Evolutionary conservation across 2,113 vertebrate species (phyloP).

Genomic region (Prinia subflava): DNA sequence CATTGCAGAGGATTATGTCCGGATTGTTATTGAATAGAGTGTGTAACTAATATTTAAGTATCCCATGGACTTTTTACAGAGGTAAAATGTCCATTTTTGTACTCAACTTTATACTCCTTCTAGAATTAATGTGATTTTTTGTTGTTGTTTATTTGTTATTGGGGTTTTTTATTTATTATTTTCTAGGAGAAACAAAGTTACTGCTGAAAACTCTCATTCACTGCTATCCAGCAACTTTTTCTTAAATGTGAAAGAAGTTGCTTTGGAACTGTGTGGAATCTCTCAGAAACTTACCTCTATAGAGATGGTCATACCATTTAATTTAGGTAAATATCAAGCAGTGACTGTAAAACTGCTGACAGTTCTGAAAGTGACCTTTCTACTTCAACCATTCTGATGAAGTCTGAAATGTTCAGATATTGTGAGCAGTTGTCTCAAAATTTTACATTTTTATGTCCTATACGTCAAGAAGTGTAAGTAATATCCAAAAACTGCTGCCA

Average conservation of each 20-base stretch:
- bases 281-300: neutral
- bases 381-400: neutral
- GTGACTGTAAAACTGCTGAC: neutral
- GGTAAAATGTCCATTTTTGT: neutral
- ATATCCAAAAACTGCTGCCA: neutral
- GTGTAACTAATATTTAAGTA: neutral
- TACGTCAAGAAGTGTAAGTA: neutral
- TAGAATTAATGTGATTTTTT: neutral
- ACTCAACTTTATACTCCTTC: neutral
- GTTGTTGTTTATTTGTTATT: neutral
- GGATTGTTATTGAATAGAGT: neutral
- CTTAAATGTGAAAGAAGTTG: neutral
- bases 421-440: neutral
- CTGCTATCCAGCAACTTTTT: neutral
- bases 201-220: neutral
- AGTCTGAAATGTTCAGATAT: neutral
- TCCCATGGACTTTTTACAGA: neutral
- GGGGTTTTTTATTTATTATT: neutral
- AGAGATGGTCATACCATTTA: neutral
- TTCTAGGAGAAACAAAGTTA: neutral
- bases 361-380: neutral
- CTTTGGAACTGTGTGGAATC: neutral
- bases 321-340: neutral
- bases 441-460: neutral
- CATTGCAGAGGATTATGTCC: neutral